A percentile compares a stretch with the other conserved stretches of the same genome.
These are phyloP conservation scores for Aporophyla nigra DNA, from an alignment of 2,888 invertebrate genomes.

Conservation along the genomic window DNA sequence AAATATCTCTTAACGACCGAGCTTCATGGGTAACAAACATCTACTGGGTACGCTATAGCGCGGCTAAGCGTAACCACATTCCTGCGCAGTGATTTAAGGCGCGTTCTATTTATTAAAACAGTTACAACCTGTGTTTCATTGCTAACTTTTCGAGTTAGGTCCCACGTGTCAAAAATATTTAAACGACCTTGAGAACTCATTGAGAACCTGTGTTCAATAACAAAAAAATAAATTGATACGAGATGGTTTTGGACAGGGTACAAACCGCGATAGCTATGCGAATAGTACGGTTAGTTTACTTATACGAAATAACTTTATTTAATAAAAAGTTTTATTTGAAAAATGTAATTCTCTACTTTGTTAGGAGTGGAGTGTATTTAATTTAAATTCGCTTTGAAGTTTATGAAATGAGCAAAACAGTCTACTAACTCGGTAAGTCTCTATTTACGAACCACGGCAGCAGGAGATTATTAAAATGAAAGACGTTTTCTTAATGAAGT, in stretches of 20 bases:
- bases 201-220: neutral
- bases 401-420: slow-evolving; percentile 24
- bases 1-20: slow-evolving; percentile 19
- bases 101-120: slow-evolving; percentile 7
- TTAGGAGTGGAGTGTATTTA: neutral
- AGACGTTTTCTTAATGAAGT: slow-evolving; percentile 73
- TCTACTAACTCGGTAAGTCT: slow-evolving; percentile 13
- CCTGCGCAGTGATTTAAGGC: slow-evolving; percentile 37
- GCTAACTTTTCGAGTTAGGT: slow-evolving; percentile 14
- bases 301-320: neutral
- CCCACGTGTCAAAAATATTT: slow-evolving; percentile 7
- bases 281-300: neutral
- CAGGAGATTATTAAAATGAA: slow-evolving; percentile 72
- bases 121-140: slow-evolving; percentile 6
- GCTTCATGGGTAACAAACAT: slow-evolving; percentile 21
- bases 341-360: neutral
- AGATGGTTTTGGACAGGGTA: neutral
- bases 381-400: slow-evolving; percentile 29
- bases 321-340: slow-evolving; percentile 1
- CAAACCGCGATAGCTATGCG: neutral
- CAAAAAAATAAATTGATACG: neutral
- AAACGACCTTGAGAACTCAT: neutral
- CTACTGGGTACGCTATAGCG: slow-evolving; percentile 28
- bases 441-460: slow-evolving; percentile 68
- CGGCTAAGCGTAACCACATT: slow-evolving; percentile 38